Conservation (phyloP, 2,113 vertebrate species). For the Stegostoma tigrinum region DNA sequence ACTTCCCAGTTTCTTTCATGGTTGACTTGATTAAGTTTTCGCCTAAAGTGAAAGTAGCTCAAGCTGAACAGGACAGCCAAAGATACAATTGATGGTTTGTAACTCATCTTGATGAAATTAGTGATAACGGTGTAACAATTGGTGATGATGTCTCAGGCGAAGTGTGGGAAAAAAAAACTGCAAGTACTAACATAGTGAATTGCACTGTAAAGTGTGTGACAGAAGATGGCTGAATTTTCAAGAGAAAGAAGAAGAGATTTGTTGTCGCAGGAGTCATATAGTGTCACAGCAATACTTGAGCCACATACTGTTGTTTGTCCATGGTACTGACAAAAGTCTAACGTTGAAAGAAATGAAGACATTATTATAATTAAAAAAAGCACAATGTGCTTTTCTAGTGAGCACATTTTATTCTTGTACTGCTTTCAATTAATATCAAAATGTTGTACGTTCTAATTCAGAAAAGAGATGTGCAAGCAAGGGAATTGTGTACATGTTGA, state of each 20-base stretch:
- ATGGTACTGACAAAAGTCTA: not conserved
- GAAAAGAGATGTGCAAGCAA: not conserved
- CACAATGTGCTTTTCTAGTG: not conserved
- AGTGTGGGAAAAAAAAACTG: not conserved
- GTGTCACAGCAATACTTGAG: not conserved
- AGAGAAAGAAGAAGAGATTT: not conserved
- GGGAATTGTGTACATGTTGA: not conserved
- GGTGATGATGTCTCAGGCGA: not conserved
- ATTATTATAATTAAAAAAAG: not conserved
- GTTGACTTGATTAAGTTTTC: not conserved
- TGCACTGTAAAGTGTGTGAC: not conserved
- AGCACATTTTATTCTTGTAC: not conserved
- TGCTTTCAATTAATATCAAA: not conserved
- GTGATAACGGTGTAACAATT: not conserved
- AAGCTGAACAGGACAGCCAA: not conserved
- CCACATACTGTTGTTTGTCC: not conserved
- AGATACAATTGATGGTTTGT: not conserved
- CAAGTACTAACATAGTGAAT: not conserved
- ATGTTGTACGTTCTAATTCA: not conserved
- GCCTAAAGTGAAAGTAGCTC: not conserved
- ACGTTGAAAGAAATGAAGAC: not conserved
- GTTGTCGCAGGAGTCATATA: not conserved
- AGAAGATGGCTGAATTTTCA: not conserved
- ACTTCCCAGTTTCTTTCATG: not conserved
- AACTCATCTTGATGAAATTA: not conserved